Conservation (phyloP, 2,888 invertebrate genomes). For the Lampropteryx suffumata region DNA sequence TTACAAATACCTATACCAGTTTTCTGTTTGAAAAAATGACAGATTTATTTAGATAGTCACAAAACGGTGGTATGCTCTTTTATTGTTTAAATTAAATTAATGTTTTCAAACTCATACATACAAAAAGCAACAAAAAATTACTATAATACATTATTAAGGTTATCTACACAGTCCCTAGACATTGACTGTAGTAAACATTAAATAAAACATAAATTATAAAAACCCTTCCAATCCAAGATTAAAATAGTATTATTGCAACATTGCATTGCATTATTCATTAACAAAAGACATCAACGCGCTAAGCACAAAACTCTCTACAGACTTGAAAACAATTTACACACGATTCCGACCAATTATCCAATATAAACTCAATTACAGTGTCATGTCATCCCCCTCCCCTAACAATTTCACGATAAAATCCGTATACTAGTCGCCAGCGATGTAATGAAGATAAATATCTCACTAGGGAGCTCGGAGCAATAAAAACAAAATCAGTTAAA, state of each 20-base stretch:
- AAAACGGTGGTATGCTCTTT: too few species aligned
- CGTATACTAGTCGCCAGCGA: constrained; percentile 65
- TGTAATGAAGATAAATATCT: constrained; percentile 80
- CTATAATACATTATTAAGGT: too few species aligned
- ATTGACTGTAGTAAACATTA: neutral
- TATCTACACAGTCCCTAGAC: neutral
- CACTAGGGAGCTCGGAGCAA: constrained; percentile 64
- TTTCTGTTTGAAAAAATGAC: too few species aligned
- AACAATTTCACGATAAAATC: constrained; percentile 74
- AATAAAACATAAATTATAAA: constrained; percentile 3
- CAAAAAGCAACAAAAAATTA: too few species aligned
- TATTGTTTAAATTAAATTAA: too few species aligned
- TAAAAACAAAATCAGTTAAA: constrained; percentile 79
- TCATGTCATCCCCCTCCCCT: constrained; percentile 66
- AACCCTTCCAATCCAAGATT: constrained; percentile 27
- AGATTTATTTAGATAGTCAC: too few species aligned
- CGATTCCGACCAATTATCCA: constrained; percentile 68
- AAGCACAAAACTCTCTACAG: constrained; percentile 40
- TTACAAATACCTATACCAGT: too few species aligned
- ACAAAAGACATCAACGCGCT: constrained; percentile 37
- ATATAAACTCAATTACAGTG: constrained; percentile 70
- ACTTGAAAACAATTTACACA: constrained; percentile 63
- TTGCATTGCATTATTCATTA: constrained; percentile 40
- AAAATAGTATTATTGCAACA: too few species aligned
- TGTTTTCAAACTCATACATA: too few species aligned